Evolutionary conservation across 2,888 invertebrate species (phyloP).

Genomic region (Phoenoteleia sp.): DNA sequence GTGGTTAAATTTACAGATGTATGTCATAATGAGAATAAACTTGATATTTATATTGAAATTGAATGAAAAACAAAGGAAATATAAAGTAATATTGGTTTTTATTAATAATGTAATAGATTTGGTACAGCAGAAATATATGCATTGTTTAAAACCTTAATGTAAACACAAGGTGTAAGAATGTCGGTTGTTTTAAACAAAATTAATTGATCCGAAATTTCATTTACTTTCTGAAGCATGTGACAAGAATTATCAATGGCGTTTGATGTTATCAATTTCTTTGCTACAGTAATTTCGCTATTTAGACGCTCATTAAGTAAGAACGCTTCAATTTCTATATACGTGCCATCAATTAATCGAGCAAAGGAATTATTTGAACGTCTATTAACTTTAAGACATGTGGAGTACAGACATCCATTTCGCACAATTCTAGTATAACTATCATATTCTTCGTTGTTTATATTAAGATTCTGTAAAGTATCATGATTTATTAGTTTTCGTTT

Average conservation of each 20-base stretch:
- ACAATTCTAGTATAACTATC: no score
- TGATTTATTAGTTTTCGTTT: no score
- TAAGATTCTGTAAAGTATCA: no score
- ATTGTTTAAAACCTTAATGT: not conserved
- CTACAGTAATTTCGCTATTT: not conserved
- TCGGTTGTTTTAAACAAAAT: not conserved
- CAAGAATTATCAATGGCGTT: not conserved
- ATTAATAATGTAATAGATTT: constrained; percentile 18
- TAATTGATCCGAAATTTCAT: no score
- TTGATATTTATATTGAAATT: no score
- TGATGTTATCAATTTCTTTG: not conserved
- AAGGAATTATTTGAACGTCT: constrained; percentile 1
- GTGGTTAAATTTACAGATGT: no score
- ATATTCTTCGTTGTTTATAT: no score
- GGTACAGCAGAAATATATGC: constrained; percentile 4
- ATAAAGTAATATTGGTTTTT: no score
- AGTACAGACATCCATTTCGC: not conserved
- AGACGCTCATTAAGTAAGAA: not conserved
- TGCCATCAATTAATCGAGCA: constrained; percentile 1
- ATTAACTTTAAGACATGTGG: not conserved
- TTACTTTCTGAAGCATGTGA: no score
- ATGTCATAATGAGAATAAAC: no score
- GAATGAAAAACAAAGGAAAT: no score
- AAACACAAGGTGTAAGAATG: constrained; percentile 8
- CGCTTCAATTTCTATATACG: not conserved